Evolutionary conservation across 2,113 vertebrate species (phyloP), one percentile per base, ranked within the genome.

Genomic region (Oryzias javanicus): DNA sequence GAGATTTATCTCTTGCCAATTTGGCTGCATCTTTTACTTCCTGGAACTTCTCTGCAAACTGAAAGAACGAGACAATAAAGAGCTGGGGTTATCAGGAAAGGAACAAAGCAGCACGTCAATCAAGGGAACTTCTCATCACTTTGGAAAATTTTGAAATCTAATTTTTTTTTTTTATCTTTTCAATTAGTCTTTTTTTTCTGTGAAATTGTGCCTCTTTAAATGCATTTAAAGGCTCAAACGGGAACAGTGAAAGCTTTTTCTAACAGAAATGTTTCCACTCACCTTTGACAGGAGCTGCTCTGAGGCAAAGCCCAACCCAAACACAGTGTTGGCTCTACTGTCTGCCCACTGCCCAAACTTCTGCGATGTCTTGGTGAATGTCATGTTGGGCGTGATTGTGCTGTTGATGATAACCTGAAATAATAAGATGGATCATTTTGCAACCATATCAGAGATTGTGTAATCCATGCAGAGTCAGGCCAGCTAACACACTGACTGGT

Each of bases 1-100:
- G 96, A 64, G 96, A 97, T 81, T 95, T 94, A 72, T 98, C 97
- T 86, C 93, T 90, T 35, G 95, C 96, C 15, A 96, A 78, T 72
- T 91, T 94, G 51, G 97, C 96, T 6, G 96, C 94, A 71, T 98
- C 97, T 88, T 95, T 98, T 14, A 99, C 95, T 67, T 99, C 97
- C 87, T 93, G 95, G 84, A 99, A 99, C 83, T 98, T 99, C 81
- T 99, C 97, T 51, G 97, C 94, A 91, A 99, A 99, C 97, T 99
- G 85, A 65, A 82, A 88, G 67, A 55, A 49, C n/a, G 58, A 66
- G 27, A 61, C 25, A 63, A 13, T 55, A 78, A 18, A 67, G n/a
- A 53, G 48, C 46, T 41, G 41, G n/a, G 25, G 16, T 55, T 42
- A 55, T 71, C 12, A 67, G 56, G 25, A 44, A 8, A 40, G 60